Evolutionary conservation across 1,140 invertebrate genomes (phyloP).

Genomic region (Solenopsis invicta): DNA sequence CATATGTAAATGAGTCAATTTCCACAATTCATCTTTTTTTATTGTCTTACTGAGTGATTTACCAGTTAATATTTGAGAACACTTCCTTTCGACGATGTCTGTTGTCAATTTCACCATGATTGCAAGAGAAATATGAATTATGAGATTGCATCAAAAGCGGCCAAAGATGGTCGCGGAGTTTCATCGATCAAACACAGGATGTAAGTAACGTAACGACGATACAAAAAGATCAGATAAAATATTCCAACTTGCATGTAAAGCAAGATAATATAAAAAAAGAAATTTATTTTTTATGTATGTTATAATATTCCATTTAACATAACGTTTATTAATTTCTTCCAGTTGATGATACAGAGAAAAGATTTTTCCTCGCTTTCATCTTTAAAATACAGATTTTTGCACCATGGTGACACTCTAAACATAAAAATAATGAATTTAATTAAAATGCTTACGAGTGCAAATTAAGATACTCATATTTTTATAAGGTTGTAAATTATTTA

Average conservation of each 20-base stretch:
- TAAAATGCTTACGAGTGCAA: neutral
- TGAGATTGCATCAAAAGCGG: neutral
- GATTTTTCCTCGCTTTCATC: neutral
- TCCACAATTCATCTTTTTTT: constrained; percentile 77
- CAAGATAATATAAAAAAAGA: constrained; percentile 2
- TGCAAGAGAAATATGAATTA: constrained; percentile 1
- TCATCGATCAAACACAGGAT: constrained; percentile 37
- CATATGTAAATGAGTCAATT: constrained; percentile 87
- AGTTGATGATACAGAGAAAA: neutral
- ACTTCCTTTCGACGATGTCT: constrained; percentile 76
- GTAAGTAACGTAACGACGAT: neutral
- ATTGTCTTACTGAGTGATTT: constrained; percentile 78
- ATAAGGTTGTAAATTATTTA: too few relatives aligned
- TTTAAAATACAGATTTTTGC: neutral
- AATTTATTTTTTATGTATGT: constrained; percentile 36
- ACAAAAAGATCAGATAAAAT: neutral
- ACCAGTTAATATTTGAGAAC: constrained; percentile 70
- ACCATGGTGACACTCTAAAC: constrained; percentile 43
- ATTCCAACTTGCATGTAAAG: neutral
- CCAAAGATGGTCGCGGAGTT: neutral
- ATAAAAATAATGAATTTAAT: constrained; percentile 37
- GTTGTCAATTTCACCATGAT: constrained; percentile 72
- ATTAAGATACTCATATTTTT: too few relatives aligned
- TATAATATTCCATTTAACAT: constrained; percentile 22
- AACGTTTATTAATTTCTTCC: neutral